Conservation (phyloP, 2,888 invertebrate species). For the Dolichomitus sp. region DNA sequence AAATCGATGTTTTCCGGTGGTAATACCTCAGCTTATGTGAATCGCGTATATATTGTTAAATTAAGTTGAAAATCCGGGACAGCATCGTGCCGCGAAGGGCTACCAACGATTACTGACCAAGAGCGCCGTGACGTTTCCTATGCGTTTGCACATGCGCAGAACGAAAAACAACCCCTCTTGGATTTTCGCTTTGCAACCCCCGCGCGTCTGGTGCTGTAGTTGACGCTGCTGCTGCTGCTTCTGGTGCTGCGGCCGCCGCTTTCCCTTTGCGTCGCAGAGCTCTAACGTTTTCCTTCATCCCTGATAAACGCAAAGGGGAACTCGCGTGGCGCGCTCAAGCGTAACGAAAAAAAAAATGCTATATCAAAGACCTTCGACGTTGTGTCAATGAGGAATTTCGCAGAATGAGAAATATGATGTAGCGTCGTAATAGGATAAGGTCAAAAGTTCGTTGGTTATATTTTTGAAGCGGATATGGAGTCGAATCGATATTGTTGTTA, state of each 20-base stretch:
- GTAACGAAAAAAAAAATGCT: constrained; percentile 6
- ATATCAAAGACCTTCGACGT: constrained; percentile 2
- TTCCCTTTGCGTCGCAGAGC: constrained; percentile 1
- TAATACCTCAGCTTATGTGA: neutral
- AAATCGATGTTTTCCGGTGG: neutral
- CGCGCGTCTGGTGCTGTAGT: neutral
- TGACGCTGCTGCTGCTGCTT: constrained; percentile 1
- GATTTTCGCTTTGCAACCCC: constrained; percentile 39
- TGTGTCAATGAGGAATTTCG: neutral
- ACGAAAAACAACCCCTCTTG: constrained; percentile 57
- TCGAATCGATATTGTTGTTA: neutral
- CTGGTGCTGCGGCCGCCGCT: neutral
- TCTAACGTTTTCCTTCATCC: constrained; percentile 9
- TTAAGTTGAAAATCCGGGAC: constrained; percentile 25
- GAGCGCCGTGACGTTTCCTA: constrained; percentile 67
- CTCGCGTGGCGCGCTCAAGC: constrained; percentile 21
- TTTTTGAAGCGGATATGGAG: neutral
- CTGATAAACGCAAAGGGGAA: constrained; percentile 12
- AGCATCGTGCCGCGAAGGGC: constrained; percentile 60
- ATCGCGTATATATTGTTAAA: constrained; percentile 2
- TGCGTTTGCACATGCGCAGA: constrained; percentile 65
- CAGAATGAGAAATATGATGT: neutral
- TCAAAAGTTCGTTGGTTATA: constrained; percentile 3
- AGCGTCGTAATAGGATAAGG: neutral
- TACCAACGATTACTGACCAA: constrained; percentile 70